phyloP scores from a whole-genome alignment of 2,888 invertebrate species.

The Zygogramma bicolorata region DNA sequence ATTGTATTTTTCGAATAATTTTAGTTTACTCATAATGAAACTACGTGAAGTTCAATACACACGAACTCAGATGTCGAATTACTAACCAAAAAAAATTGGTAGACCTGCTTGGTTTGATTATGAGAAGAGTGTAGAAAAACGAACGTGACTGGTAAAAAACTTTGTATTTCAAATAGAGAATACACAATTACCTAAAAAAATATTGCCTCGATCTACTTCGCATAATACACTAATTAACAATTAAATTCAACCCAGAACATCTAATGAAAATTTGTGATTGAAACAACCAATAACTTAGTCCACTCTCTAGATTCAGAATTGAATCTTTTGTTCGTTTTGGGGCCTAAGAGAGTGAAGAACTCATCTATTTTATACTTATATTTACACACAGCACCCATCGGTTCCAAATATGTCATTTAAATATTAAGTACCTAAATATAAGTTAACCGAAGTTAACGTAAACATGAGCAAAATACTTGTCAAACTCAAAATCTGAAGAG shows the following conservation, averaged over 20 bases:
- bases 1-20: no score
- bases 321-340: background rate
- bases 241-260: background rate
- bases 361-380: background rate
- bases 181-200: background rate
- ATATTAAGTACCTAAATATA: background rate
- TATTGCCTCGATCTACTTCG: background rate
- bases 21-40: no score
- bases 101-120: no score
- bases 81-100: no score
- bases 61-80: no score
- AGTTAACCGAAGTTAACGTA: background rate
- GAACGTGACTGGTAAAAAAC: background rate
- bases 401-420: background rate
- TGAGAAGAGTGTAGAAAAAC: no score
- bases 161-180: background rate
- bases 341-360: background rate
- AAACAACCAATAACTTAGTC: background rate
- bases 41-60: no score
- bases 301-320: no score
- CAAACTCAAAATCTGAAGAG: background rate
- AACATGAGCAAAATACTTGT: constrained; percentile 4
- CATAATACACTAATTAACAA: background rate
- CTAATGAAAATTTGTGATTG: background rate
- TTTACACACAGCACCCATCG: constrained; percentile 11